Percentiles rank a stretch among this genome's conserved stretches.
Conservation (phyloP, 37 sponge, comb jelly and placozoan genomes). For the Dysidea cf. avara region DNA sequence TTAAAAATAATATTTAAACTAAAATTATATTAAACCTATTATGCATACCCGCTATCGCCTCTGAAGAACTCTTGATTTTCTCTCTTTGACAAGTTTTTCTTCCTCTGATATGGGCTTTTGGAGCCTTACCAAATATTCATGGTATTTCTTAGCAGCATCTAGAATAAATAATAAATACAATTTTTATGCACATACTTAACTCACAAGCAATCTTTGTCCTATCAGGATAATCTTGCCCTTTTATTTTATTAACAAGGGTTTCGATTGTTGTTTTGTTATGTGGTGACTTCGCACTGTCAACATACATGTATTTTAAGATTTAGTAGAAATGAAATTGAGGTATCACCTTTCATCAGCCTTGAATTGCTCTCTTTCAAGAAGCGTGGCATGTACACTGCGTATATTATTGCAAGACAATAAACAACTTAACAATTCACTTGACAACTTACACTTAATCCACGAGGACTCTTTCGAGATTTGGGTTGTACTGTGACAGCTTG, state of each 20-base stretch:
- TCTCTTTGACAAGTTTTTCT: background rate
- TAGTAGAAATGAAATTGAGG: background rate
- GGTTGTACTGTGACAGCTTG: background rate
- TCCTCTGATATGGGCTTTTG: background rate
- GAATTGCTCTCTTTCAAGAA: background rate
- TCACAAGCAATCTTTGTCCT: background rate
- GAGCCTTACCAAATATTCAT: constrained; percentile 2
- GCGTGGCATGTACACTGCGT: background rate
- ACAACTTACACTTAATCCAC: constrained; percentile 10
- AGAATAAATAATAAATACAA: background rate
- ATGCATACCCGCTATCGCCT: background rate
- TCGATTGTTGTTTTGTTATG: background rate
- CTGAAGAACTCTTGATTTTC: background rate
- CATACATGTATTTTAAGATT: background rate
- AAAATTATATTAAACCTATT: background rate
- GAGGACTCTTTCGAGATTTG: constrained; percentile 3
- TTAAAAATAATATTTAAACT: background rate
- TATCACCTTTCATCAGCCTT: background rate
- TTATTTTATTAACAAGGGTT: background rate
- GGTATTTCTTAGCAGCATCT: background rate
- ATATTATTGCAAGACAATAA: background rate
- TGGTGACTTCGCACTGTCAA: background rate
- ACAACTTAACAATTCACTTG: background rate
- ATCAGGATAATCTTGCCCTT: background rate
- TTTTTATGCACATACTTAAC: no score